Evolutionary conservation across 1,140 invertebrate genomes (phyloP).

Genomic region (Leptopilina boulardi): DNA sequence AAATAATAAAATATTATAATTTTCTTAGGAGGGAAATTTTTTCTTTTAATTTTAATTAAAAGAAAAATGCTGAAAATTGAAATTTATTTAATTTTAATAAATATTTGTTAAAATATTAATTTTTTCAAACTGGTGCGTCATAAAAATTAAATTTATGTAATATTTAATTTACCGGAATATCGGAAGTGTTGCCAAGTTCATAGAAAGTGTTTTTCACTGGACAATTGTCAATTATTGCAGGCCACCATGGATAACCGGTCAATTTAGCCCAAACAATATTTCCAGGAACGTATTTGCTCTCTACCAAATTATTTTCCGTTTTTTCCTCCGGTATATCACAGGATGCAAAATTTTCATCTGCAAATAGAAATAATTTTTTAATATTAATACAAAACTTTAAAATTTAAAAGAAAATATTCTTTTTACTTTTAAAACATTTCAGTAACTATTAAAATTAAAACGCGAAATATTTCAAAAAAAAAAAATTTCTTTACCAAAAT

Average conservation of each 20-base stretch:
- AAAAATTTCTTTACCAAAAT: not conserved
- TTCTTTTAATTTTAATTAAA: not conserved
- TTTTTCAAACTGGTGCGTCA: too few species aligned
- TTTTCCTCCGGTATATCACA: conserved; percentile 76
- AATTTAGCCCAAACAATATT: conserved; percentile 82
- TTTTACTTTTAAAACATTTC: too few species aligned
- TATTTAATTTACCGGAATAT: conserved; percentile 74
- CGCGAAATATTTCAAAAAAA: not conserved
- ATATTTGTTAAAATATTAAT: not conserved
- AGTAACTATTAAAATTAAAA: not conserved
- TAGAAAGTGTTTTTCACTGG: conserved; percentile 81
- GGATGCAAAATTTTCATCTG: conserved; percentile 74
- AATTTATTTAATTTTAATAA: not conserved
- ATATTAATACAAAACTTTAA: not conserved
- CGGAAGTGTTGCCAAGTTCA: conserved; percentile 74
- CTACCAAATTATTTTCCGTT: conserved; percentile 75
- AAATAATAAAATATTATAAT: not conserved
- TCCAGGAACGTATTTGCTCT: conserved; percentile 78
- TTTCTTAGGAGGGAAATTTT: too few species aligned
- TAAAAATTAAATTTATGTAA: too few species aligned
- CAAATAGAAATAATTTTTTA: conserved; percentile 34
- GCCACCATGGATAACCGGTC: conserved; percentile 83
- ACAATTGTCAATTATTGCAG: conserved; percentile 84
- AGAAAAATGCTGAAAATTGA: not conserved
- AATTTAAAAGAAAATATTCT: too few species aligned